Evolutionary conservation across 2,797 vertebrate species (phyloP), one percentile per base, ranked within the genome.

Genomic region (Eulemur coronatus): DNA sequence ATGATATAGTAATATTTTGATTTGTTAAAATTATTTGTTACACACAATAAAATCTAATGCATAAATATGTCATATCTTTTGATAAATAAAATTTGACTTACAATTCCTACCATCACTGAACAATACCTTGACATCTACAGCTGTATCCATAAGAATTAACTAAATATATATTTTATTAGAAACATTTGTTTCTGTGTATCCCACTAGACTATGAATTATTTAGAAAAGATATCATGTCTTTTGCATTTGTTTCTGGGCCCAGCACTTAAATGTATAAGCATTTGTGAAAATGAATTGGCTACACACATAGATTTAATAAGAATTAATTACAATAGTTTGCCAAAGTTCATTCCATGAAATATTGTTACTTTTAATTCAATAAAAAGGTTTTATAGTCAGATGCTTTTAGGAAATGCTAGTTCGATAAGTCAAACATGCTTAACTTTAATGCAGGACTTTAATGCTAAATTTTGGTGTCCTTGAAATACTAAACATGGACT

Each of bases 61-160:
- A 59, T 50, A 93, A 65, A 73, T 78, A 93, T 46, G 79, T 93
- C 15, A 73, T 41, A 61, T 26, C 50, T 65, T 79, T 88, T 88
- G 85, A n/a, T 73, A 85, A 82, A 80, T 76, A 86, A 93, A 88
- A 76, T 24, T 85, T 80, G 22, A 91, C 41, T 80, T 55, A 76
- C 3, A 63, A 11, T 63, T 79, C 9, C 43, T 67, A 48, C 33
- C 10, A 73, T 0, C 55, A 13, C 13, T 76, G 13, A 72, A 75
- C 22, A 93, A 87, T 20, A 72, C 3, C 13, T 84, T 67, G 14
- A 96, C 15, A 86, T 55, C 18, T 67, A 84, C 0, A 91, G 4
- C 0, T 76, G 46, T 48, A 84, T 80, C 48, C 89, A 46, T 30
- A 95, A 14, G 4, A 95, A 86, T 90, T 75, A 79, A 91, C 33